Percentiles rank a stretch among this genome's conserved stretches.
Conservation (phyloP, 2,888 invertebrate species). For the Griposia aprilina region DNA sequence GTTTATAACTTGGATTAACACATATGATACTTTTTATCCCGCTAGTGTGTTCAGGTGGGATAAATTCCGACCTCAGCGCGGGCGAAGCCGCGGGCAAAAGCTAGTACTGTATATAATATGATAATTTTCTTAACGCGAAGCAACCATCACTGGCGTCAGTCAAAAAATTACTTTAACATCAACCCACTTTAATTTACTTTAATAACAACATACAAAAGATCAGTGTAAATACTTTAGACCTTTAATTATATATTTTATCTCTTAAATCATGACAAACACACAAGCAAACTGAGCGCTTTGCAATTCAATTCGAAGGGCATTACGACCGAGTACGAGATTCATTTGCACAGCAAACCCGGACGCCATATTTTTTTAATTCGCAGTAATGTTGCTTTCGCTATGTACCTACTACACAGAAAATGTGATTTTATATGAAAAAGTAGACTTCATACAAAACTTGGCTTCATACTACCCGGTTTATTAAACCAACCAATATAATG, state of each 20-base stretch:
- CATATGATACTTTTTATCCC: too few species aligned
- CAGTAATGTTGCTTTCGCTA: conserved; percentile 1
- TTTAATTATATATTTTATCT: not conserved
- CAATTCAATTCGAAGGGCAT: conserved; percentile 15
- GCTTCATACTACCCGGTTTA: not conserved
- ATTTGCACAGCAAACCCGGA: not conserved
- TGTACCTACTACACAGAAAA: not conserved
- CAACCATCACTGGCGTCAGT: not conserved
- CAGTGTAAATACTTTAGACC: not conserved
- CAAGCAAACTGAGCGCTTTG: not conserved
- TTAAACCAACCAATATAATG: not conserved
- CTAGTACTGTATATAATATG: not conserved
- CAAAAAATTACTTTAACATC: not conserved
- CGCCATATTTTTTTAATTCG: not conserved
- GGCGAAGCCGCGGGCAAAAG: too few species aligned
- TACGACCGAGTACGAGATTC: not conserved
- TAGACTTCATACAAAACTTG: not conserved
- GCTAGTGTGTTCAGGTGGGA: too few species aligned
- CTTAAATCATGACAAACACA: not conserved
- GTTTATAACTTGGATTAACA: too few species aligned
- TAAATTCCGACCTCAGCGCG: too few species aligned
- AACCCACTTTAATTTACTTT: not conserved
- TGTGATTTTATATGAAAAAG: not conserved
- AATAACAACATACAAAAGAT: not conserved
- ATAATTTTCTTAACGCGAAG: not conserved